phyloP scores from a whole-genome alignment of 2,888 invertebrate genomes.

The Erebia epiphron region DNA sequence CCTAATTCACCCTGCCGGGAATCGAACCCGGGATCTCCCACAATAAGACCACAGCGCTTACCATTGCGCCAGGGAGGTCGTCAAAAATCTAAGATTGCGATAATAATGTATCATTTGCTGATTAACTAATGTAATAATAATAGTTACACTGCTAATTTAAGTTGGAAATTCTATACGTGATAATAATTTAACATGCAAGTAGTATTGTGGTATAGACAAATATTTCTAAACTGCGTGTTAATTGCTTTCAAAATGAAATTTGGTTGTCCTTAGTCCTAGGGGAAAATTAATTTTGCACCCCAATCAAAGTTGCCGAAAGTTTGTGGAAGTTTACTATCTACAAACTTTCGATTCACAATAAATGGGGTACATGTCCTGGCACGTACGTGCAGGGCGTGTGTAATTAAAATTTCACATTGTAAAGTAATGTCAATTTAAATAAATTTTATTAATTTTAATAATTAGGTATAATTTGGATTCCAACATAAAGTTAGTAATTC shows the following conservation, averaged over 20 bases:
- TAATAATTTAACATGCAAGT: constrained; percentile 11
- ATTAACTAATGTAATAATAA: no score
- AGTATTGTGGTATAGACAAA: constrained; percentile 16
- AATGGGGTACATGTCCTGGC: constrained; percentile 25
- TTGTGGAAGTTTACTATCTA: constrained; percentile 32
- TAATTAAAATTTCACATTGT: neutral
- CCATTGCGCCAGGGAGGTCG: no score
- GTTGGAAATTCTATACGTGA: neutral
- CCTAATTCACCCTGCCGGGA: no score
- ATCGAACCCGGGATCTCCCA: no score
- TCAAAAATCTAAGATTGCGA: no score
- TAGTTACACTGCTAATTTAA: neutral
- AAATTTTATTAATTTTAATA: neutral
- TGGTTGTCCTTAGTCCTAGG: constrained; percentile 49
- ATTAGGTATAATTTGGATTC: neutral
- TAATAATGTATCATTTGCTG: no score
- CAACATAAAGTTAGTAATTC: no score
- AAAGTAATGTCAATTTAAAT: neutral
- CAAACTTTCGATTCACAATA: constrained; percentile 23
- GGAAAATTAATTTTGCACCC: constrained; percentile 57
- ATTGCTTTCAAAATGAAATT: constrained; percentile 59
- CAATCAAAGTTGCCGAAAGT: constrained; percentile 52
- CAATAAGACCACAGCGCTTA: no score
- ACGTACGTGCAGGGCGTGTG: neutral
- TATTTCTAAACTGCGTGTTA: constrained; percentile 24